Conservation (phyloP, 1,140 invertebrate genomes). For the Ruditapes philippinarum region DNA sequence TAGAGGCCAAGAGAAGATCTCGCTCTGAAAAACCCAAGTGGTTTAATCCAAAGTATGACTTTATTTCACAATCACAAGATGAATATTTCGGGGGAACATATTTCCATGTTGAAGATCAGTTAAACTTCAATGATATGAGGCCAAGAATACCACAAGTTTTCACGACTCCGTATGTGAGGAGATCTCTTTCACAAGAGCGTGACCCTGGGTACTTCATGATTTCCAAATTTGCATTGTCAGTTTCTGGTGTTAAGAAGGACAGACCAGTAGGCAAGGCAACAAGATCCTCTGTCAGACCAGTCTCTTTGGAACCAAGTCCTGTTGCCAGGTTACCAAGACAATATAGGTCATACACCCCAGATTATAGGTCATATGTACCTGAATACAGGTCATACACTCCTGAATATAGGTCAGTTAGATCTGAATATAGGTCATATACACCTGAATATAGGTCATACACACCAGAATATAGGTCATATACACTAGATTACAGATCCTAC, state of each 20-base stretch:
- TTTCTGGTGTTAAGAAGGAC: constrained; percentile 21
- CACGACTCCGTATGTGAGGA: neutral
- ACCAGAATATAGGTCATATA: neutral
- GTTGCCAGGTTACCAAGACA: neutral
- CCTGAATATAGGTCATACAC: neutral
- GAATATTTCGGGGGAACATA: constrained; percentile 56
- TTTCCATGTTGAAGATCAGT: constrained; percentile 34
- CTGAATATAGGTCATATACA: neutral
- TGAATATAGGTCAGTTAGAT: neutral
- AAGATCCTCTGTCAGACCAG: neutral
- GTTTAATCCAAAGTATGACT: neutral
- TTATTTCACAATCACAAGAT: constrained; percentile 48
- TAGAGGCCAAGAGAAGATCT: constrained; percentile 7
- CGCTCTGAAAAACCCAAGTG: neutral
- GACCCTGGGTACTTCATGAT: constrained; percentile 60
- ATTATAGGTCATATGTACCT: neutral
- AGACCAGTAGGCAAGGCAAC: neutral
- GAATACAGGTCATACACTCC: neutral
- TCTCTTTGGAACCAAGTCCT: constrained; percentile 43
- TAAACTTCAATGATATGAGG: constrained; percentile 34
- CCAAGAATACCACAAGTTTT: neutral
- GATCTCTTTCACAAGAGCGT: constrained; percentile 26
- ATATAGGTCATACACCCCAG: neutral
- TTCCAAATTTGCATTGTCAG: constrained; percentile 50
- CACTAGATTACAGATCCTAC: neutral